Evolutionary conservation across 2,888 invertebrate genomes (phyloP).

Genomic region (Seira musarum): DNA sequence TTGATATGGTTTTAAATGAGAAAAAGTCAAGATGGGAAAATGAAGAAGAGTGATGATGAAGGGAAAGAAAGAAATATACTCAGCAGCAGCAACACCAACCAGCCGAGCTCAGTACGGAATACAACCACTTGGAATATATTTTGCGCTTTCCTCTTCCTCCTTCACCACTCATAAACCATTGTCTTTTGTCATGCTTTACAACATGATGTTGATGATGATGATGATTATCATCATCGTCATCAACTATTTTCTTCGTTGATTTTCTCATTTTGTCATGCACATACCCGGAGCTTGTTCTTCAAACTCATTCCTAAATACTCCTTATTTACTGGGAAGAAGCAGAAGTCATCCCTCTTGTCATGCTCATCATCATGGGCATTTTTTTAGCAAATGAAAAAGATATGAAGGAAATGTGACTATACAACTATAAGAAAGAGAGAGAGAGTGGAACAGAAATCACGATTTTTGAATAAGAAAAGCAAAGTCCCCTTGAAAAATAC

Average conservation of each 20-base stretch:
- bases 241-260: slow-evolving; percentile 27
- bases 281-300: slow-evolving; percentile 5
- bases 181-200: slow-evolving; percentile 12
- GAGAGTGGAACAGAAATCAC: background rate
- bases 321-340: background rate
- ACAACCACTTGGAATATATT: slow-evolving; percentile 6
- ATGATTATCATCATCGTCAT: no score
- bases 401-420: background rate
- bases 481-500: slow-evolving; percentile 1
- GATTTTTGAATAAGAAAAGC: slow-evolving; percentile 25
- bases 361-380: slow-evolving; percentile 12
- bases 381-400: background rate
- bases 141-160: background rate
- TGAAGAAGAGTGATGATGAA: slow-evolving; percentile 15
- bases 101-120: no score
- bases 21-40: slow-evolving; percentile 15
- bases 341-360: slow-evolving; percentile 36
- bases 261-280: slow-evolving; percentile 49
- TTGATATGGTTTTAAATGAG: slow-evolving; percentile 58
- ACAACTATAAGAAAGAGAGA: slow-evolving; percentile 9
- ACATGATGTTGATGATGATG: background rate
- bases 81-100: background rate
- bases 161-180: background rate
- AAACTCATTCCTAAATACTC: background rate
- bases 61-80: background rate